Percentiles rank a stretch among this genome's conserved stretches.
Evolutionary conservation across 2,797 vertebrate genomes (phyloP).

Genomic region (Sitta carolinensis): DNA sequence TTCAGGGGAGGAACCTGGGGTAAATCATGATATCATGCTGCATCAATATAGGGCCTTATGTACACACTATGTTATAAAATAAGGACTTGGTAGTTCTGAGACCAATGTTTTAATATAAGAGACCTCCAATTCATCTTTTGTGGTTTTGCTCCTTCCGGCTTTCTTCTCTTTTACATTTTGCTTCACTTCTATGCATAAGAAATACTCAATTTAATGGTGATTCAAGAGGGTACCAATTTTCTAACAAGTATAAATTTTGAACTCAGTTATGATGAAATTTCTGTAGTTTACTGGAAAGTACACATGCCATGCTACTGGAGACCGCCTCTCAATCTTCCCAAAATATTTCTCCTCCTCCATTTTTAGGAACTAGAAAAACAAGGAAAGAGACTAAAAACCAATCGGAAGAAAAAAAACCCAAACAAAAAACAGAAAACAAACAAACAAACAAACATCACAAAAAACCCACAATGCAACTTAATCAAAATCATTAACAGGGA

Average conservation of each 20-base stretch:
- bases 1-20: no score
- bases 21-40: no score
- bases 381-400: accelerated
- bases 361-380: neutral
- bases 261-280: neutral
- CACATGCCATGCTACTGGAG: neutral
- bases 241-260: neutral
- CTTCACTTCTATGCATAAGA: neutral
- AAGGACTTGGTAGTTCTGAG: neutral
- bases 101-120: neutral
- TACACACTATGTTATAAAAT: neutral
- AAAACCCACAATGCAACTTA: neutral
- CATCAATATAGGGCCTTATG: neutral
- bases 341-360: neutral
- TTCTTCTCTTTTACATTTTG: neutral
- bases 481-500: neutral
- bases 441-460: neutral
- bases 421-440: neutral
- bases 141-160: neutral
- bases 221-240: neutral
- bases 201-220: neutral
- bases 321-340: neutral
- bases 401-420: no score
- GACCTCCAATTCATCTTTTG: neutral
- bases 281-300: neutral